Conservation (phyloP, 2,888 invertebrate genomes). For the Himalopsyche japonica region DNA sequence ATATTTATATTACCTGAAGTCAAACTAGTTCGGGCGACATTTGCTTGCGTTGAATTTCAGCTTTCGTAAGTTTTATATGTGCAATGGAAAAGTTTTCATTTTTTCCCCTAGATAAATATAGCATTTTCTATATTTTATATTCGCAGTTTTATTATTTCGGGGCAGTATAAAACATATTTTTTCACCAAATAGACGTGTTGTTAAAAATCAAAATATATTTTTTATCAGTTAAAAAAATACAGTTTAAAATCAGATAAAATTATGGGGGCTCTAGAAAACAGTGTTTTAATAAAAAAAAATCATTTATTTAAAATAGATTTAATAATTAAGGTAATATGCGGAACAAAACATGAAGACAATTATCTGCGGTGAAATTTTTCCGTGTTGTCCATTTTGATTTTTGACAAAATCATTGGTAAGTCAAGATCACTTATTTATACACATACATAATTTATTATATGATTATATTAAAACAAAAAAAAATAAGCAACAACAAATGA, state of each 20-base stretch:
- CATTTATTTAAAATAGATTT: too few relatives aligned
- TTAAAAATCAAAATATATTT: background rate
- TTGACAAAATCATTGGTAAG: background rate
- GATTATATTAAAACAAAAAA: too few relatives aligned
- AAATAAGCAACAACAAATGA: too few relatives aligned
- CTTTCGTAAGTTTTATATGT: background rate
- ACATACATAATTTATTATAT: too few relatives aligned
- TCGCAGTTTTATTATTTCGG: slow-evolving; percentile 13
- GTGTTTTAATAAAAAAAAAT: too few relatives aligned
- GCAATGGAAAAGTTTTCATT: slow-evolving; percentile 24
- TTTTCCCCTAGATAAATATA: slow-evolving; percentile 8
- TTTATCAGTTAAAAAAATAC: too few relatives aligned
- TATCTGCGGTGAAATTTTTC: background rate
- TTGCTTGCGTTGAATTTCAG: background rate
- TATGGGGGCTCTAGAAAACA: too few relatives aligned
- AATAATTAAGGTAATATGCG: too few relatives aligned
- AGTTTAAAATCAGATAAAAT: too few relatives aligned
- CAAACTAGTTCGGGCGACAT: background rate
- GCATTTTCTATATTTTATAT: slow-evolving; percentile 25
- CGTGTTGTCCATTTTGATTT: background rate
- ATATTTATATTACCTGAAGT: background rate
- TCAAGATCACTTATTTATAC: too few relatives aligned
- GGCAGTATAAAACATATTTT: slow-evolving; percentile 15
- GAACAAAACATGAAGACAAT: too few relatives aligned
- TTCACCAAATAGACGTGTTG: slow-evolving; percentile 16